Base-by-base conservation (phyloP, 2,797 vertebrate genomes). In the Chelon auratus region DNA sequence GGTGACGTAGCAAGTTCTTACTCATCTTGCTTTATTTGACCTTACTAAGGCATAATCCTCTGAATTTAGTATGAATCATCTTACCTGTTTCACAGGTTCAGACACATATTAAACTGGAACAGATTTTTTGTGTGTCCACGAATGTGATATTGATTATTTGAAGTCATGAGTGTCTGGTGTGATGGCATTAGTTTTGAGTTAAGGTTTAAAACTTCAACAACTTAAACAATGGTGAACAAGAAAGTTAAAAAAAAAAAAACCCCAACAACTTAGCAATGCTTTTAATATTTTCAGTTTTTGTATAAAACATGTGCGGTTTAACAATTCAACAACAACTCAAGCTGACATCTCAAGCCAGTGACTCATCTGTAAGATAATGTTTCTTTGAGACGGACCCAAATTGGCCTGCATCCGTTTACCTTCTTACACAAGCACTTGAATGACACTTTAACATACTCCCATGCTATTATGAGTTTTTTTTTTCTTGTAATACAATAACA, bases 51-150 rank as follows among this genome's bases (percentile, higher is more conserved):
- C 75, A 79, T 67, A 14, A 18, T 61, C n/a, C 55, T 50, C 47
- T 14, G 10, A n/a, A 17, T 5, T 1, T 18, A 17, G 58, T 9
- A 36, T 92, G 88, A 93, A 33, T 90, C 88, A 92, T 69, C 80
- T 11, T 20, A 78, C 80, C 58, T 83, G 70, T 81, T 45, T 39
- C 45, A 37, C 75, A 68, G 26, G 56, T 72, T 52, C 47, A 58
- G 56, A 82, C 64, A 45, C 50, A 4, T 8, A 68, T n/a, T 22
- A 26, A 0, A 71, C 12, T 0, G 30, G 59, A 9, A 22, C 36
- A 42, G 0, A 12, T 33, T 33, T 39, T 17, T 42, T 70, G 9
- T 63, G 68, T 63, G 20, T 22, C 10, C 26, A 61, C 42, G 60
- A 51, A 15, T 33, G 45, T 55, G 7, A 20, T 40, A 0, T 4